Evolutionary conservation across 2,113 vertebrate species (phyloP), one percentile per base, ranked within the genome.

Genomic region (Jacana jacana): DNA sequence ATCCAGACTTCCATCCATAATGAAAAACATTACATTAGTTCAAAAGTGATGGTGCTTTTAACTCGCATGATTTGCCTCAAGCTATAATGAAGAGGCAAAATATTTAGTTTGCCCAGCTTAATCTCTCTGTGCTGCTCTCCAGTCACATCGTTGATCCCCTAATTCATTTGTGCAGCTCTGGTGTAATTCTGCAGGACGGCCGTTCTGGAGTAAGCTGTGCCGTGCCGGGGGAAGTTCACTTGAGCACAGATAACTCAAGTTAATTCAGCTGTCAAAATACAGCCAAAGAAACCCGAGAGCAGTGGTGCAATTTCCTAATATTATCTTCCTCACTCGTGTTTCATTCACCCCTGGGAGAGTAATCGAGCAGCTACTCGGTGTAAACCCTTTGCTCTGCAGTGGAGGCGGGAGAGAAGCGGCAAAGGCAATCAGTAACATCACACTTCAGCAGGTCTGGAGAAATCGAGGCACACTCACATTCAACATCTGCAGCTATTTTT

Each of bases 211-310:
- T 61, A 70, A 90, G 18, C 76, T 42, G 19, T 54, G 80, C 72
- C 75, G 1, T 22, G 33, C 80, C 68, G 69, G 65, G 27, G 55
- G 40, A 94, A 92, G 42, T 84, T 91, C 80, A 81, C 46, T 91
- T 60, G 57, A 92, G 80, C 77, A n/a, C 80, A 86, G 91, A 92
- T 91, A 95, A 86, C 72, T 95, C 94, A 95, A 25, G 14, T 71
- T 87, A 94, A 93, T 89, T 95, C 96, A 97, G 94, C 96, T 96
- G 94, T 96, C 93, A 95, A 97, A 97, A 96, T 91, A 96, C 48
- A 91, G 72, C 77, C 93, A 57, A 71, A 93, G 93, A 92, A 97
- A 95, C 75, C 73, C 3, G 77, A 95, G 94, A 93, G 35, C 30
- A 85, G 69, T 25, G 42, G 60, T 71, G 89, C 86, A 93, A 93